Base-by-base conservation (phyloP, 2,113 vertebrate genomes). In the Centrocercus urophasianus region DNA sequence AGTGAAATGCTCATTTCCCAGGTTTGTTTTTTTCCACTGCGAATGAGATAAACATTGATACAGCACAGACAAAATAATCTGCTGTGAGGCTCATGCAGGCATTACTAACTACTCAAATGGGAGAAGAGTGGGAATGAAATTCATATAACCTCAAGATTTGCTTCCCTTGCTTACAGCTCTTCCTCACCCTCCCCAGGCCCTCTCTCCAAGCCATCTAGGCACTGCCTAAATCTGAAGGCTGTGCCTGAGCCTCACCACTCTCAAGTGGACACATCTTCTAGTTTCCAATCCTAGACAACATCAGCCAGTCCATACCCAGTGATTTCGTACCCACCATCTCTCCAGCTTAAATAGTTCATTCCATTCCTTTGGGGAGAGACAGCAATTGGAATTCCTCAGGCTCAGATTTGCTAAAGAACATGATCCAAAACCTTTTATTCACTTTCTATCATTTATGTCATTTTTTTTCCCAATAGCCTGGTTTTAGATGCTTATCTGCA, bases 21-120 rank as follows among this genome's bases (percentile, higher is more conserved):
- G 30, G 32, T 84, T 72, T 88, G 91, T 71, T 72, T 92, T 92
- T 87, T 86, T 82, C 80, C 91, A 22, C 91, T 75, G 61, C 0
- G 2, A 89, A 86, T 86, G 93, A 89, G 89, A 88, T 71, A 96
- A 94, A 90, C 83, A 72, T 88, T 90, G 90, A 95, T 92, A 84
- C 6, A 92, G 66, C 1, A 0, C 65, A 94, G 85, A 94, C 72
- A 85, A 96, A 96, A 93, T 82, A 91, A 73, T 71, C 61, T 0
- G 0, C 73, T 81, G 60, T 15, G 47, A 90, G 40, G 52, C 88
- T 91, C 88, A 61, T 88, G 80, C 25, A 57, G 18, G 36, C 61
- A 91, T 86, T 91, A 75, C 79, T 38, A 50, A 67, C 89, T 94
- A 70, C 81, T 93, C 94, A 96, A 89, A 92, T 69, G 92, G 87